Evolutionary conservation across 2,888 invertebrate genomes (phyloP), one percentile per base, ranked within the genome.

Genomic region (Tenthredo scrophulariae): DNA sequence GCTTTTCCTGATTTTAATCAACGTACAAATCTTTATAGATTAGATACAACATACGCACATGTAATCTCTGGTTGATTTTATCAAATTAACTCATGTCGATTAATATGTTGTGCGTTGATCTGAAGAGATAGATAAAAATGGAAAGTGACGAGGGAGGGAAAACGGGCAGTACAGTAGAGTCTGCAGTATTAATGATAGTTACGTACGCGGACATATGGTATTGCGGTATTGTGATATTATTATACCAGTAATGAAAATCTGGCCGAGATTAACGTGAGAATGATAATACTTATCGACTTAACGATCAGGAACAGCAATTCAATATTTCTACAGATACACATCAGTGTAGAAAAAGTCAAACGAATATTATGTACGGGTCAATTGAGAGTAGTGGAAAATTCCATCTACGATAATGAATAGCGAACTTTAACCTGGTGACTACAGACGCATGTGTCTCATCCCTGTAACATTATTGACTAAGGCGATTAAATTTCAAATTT

Each of bases 281-380:
- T 43, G 13, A 74, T 26, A 74, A 74, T 67, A 29, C 22, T 33
- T n/a, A 43, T 40, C 72, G 43, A 10, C 43, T 43, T n/a, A 43
- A 43, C 9, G 43, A n/a, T 43, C 7, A n/a, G 1, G 26, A 13
- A 26, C 43, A 40, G 7, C 9, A n/a, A 70, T 74, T 43, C 26
- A 43, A 74, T 70, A 74, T 74, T 74, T 74, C 7, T 74, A 40
- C n/a, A 74, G n/a, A n/a, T 72, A 72, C 43, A 74, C 43, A 40
- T 33, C 37, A 4, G 40, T 43, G 22, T 43, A 74, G 43, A 74
- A 43, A 40, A 10, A 74, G 40, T 43, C 72, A 74, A 43, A 74
- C 43, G 72, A 74, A 74, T 74, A 74, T 40, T 74, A 26, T 74
- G n/a, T 15, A 74, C 72, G 43, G 72, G 72, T 74, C 22, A 74